Base-by-base conservation (phyloP, 2,113 vertebrate genomes). In the Gallinago media region DNA sequence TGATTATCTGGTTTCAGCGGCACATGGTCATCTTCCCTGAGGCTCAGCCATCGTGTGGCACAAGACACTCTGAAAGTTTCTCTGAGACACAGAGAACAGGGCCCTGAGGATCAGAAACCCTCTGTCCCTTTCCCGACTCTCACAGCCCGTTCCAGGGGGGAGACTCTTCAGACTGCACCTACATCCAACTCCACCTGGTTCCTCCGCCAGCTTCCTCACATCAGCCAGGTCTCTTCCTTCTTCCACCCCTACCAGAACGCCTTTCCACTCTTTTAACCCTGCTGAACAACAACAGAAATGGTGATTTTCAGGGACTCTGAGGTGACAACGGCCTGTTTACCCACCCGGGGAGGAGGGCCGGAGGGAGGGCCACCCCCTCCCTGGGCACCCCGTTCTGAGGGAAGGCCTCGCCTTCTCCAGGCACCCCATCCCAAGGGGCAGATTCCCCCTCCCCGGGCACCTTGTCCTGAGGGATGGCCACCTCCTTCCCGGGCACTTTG, bases 251-350 rank as follows among this genome's bases (percentile, higher is more conserved):
- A 19, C 6, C 18, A 27, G 5, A 34, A 8, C 6, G 4, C 42
- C 2, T 55, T 55, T 3, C 38, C 29, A 8, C 25, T 26, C 12
- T 11, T 54, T 25, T 9, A 73, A 7, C 3, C 72, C 52, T 3
- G 25, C 36, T 6, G 42, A 83, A 38, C 63, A 8, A 38, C 63
- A 8, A 8, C 15, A 36, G 8, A 25, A 27, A 5, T 0, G 9
- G 6, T 0, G 9, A 26, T 19, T 50, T 54, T 19, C 32, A 34
- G 11, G n/a, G 12, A 1, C 47, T 1, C 77, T 2, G 19, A 5
- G 25, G 8, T 22, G 15, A 7, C 32, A 12, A 2, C 34, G 9
- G 3, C 10, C 12, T 0, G 0, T 4, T 25, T 14, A 40, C 17
- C 47, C 14, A 20, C 25, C 6, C 29, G 38, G 38, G 38, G 38